Evolutionary conservation across 1,140 invertebrate species (phyloP).

Genomic region (Choristoneura fumiferana): DNA sequence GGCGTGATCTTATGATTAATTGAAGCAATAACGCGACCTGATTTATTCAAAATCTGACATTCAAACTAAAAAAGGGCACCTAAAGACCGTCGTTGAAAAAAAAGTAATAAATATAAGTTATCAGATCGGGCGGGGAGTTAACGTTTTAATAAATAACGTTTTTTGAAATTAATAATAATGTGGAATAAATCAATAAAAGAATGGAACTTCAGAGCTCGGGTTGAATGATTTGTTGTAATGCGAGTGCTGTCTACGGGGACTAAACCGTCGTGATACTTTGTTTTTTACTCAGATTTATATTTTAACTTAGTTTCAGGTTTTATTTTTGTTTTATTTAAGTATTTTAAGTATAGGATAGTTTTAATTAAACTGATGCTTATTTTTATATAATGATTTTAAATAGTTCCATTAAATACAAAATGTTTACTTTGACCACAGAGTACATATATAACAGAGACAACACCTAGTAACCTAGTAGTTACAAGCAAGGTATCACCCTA

Average conservation of each 20-base stretch:
- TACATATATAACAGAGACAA: too few relatives aligned
- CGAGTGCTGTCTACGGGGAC: conserved; percentile 46
- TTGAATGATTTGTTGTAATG: conserved; percentile 73
- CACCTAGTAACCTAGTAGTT: too few relatives aligned
- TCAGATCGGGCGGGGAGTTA: conserved; percentile 67
- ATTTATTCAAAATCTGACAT: conserved; percentile 16
- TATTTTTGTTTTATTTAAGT: too few relatives aligned
- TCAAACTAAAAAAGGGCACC: conserved; percentile 34
- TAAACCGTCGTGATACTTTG: conserved; percentile 48
- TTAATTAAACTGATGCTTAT: too few relatives aligned
- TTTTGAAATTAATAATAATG: conserved; percentile 72
- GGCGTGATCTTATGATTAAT: conserved; percentile 5
- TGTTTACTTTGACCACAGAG: too few relatives aligned
- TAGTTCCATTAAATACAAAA: too few relatives aligned
- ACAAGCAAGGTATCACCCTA: too few relatives aligned
- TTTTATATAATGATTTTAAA: too few relatives aligned
- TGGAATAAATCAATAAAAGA: conserved; percentile 75
- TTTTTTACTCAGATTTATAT: too few relatives aligned
- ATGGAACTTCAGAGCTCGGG: conserved; percentile 63
- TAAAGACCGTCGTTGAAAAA: conserved; percentile 16
- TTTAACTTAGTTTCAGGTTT: too few relatives aligned
- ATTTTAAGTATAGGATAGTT: too few relatives aligned
- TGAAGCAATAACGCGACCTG: background rate
- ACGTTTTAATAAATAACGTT: conserved; percentile 70
- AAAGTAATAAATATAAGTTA: conserved; percentile 60